A percentile compares a stretch with the other conserved stretches of the same genome.
Conservation (phyloP, 2,797 vertebrate genomes). For the Pteropus rufus region DNA sequence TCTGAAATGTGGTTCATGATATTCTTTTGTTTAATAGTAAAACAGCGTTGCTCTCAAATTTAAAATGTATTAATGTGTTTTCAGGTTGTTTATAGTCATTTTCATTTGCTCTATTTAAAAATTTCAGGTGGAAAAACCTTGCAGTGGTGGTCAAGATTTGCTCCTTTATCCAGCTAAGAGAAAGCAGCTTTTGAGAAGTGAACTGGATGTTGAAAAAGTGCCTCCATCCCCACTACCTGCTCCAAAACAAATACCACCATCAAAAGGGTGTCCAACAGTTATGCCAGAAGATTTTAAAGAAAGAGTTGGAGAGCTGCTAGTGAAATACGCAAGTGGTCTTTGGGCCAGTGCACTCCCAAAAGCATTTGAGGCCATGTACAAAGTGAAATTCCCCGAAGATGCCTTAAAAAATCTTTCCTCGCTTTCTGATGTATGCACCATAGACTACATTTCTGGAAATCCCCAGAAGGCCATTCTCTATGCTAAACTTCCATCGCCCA, state of each 20-base stretch:
- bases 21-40: not conserved
- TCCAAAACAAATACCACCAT: constrained; percentile 52
- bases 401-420: constrained; percentile 86
- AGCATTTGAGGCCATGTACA: constrained; percentile 90
- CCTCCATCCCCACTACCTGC: constrained; percentile 50
- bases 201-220: constrained; percentile 72
- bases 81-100: not conserved
- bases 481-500: constrained; percentile 80
- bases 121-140: constrained; percentile 83
- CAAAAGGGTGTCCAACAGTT: constrained; percentile 55
- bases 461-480: constrained; percentile 93
- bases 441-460: constrained; percentile 87
- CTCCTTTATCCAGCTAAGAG: constrained; percentile 89
- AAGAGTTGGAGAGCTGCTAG: constrained; percentile 88
- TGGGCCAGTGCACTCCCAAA: constrained; percentile 93
- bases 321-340: constrained; percentile 89
- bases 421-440: constrained; percentile 87
- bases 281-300: constrained; percentile 80
- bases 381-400: constrained; percentile 87
- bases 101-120: constrained; percentile 64
- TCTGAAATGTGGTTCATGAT: not conserved
- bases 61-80: constrained; percentile 24
- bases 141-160: constrained; percentile 79
- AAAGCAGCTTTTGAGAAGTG: constrained; percentile 63
- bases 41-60: not conserved